Percentiles rank a stretch among this genome's conserved stretches.
Evolutionary conservation across 1,140 invertebrate genomes (phyloP).

Genomic region (Brachionus rubens): DNA sequence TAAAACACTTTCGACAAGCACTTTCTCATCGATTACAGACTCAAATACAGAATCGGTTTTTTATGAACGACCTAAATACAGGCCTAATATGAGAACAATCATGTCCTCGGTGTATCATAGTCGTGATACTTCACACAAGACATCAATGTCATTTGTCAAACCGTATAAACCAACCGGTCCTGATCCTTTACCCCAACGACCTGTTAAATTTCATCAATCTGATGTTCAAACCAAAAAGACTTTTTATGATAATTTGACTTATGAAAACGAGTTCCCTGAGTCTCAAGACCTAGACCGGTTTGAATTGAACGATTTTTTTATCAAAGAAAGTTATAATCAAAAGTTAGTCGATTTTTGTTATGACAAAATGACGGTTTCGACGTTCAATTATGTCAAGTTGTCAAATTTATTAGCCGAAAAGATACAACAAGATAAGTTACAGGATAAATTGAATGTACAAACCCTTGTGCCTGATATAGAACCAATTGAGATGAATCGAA

Average conservation of each 20-base stretch:
- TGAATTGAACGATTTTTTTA: constrained; percentile 20
- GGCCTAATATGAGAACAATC: constrained; percentile 22
- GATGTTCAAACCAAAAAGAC: neutral
- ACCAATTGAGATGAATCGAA: constrained; percentile 39
- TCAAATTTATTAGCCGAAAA: constrained; percentile 9
- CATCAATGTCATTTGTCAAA: neutral
- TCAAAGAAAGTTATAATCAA: neutral
- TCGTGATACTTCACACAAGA: neutral
- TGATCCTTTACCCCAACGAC: neutral
- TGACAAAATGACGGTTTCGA: constrained; percentile 3
- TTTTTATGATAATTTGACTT: constrained; percentile 29
- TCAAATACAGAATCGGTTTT: neutral
- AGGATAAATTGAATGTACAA: constrained; percentile 26
- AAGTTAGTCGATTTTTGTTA: constrained; percentile 23
- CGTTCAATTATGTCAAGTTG: constrained; percentile 1
- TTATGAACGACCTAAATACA: neutral
- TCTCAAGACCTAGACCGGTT: neutral
- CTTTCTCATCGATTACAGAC: neutral
- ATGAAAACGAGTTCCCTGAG: constrained; percentile 24
- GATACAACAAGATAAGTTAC: constrained; percentile 8
- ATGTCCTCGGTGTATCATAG: neutral
- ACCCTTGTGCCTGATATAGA: constrained; percentile 42
- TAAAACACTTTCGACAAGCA: constrained; percentile 2
- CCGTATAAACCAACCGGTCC: neutral
- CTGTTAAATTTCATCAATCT: neutral